Base-by-base conservation (phyloP, 2,888 invertebrate species). In the Celastrina argiolus region DNA sequence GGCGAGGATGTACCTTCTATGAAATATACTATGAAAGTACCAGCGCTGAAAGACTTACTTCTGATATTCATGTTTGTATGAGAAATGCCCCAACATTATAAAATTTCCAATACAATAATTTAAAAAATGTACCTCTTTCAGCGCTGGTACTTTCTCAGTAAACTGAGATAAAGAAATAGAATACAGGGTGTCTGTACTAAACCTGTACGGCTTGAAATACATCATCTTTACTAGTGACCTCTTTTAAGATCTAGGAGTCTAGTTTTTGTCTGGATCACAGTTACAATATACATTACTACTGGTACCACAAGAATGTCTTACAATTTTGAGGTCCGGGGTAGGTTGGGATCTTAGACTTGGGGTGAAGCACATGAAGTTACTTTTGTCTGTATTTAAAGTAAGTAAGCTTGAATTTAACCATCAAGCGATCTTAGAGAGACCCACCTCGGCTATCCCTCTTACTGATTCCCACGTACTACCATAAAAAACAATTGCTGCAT, bases 201-300 rank as follows among this genome's bases (percentile, higher is more conserved):
- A 68, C 41, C 64, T 67, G 31, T 58, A 66, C 6, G 66, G 69
- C 56, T 63, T 66, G 10, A 63, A 64, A 42, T 58, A 61, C 67
- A 71, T 71, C 0, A 67, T 65, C 51, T 69, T 69, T 12, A 69
- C 14, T 2, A 68, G 16, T 12, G 66, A 56, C 12, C 68, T 42
- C 67, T 66, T 63, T 71, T 65, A 7, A 69, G 26, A n/a, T 63
- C 45, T 14, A 67, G 12, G n/a, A 69, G 45, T 14, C 39, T 61
- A 2, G 34, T 65, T 61, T 69, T 68, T 5, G 14, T 26, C 5
- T 0, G n/a, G 2, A 14, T 56, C 28, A 56, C 28, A 56, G n/a
- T 56, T 28, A n/a, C 28, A 56, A 2, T n/a, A 1, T 28, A 26
- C n/a, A 56, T 56, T 26, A 14, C 6, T 10, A 56, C 16, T 3